These are phyloP conservation scores for Emydoidea blandingii DNA, from an alignment of 2,797 vertebrate species.

Conservation along the genomic window DNA sequence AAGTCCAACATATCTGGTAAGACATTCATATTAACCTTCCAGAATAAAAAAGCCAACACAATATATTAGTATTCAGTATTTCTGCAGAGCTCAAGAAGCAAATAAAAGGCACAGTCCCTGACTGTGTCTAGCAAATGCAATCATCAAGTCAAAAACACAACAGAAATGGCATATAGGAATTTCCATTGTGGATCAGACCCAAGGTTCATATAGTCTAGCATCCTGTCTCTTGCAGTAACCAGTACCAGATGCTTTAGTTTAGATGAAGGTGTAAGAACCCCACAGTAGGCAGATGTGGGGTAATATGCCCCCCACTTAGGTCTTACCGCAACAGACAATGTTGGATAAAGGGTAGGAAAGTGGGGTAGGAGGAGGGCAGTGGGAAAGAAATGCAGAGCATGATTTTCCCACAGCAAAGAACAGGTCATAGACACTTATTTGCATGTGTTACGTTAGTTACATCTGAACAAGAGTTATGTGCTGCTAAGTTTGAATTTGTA, in stretches of 20 bases:
- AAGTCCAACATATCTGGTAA: background rate
- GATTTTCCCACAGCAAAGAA: background rate
- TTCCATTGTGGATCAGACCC: background rate
- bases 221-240: background rate
- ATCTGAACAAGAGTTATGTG: background rate
- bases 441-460: background rate
- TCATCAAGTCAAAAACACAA: conserved; percentile 13
- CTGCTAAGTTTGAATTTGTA: background rate
- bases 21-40: background rate
- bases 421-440: background rate
- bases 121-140: background rate
- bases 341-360: background rate
- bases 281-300: background rate
- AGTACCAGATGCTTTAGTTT: background rate
- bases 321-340: background rate
- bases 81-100: background rate
- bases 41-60: background rate
- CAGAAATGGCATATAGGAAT: background rate
- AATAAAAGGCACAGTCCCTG: background rate
- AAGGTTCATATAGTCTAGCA: background rate
- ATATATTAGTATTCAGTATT: background rate
- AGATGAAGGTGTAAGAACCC: background rate
- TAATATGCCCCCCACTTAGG: background rate
- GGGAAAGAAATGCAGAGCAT: background rate
- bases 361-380: background rate